Conservation (phyloP, 2,888 invertebrate species). For the Philonicus albiceps region DNA sequence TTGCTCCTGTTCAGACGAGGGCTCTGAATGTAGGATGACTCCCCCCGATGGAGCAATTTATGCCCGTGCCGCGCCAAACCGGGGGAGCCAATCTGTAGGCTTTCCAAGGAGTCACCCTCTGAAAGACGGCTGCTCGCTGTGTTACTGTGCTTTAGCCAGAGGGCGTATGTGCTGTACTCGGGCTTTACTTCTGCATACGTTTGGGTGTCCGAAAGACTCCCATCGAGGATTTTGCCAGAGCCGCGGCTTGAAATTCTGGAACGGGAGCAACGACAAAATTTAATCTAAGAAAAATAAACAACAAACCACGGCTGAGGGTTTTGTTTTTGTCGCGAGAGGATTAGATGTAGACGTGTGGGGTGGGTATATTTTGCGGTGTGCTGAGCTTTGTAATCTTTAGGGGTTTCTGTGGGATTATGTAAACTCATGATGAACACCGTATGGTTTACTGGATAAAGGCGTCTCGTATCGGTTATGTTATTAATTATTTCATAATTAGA, state of each 20-base stretch:
- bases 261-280: conserved; percentile 20
- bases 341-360: background rate
- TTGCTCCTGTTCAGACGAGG: conserved; percentile 85
- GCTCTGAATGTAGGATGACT: conserved; percentile 66
- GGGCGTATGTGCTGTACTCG: conserved; percentile 83
- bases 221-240: conserved; percentile 71
- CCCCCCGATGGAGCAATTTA: conserved; percentile 61
- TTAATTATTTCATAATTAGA: background rate
- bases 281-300: background rate
- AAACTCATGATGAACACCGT: background rate
- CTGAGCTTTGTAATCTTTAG: background rate
- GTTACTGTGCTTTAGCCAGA: conserved; percentile 88
- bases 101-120: conserved; percentile 90
- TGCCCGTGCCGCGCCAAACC: conserved; percentile 64
- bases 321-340: background rate
- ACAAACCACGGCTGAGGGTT: background rate
- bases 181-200: conserved; percentile 77
- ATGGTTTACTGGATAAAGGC: background rate
- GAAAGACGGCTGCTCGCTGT: conserved; percentile 80
- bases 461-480: background rate
- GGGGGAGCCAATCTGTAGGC: conserved; percentile 76
- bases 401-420: background rate
- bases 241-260: conserved; percentile 60
- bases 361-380: background rate
- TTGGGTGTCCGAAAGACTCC: conserved; percentile 86